Evolutionary conservation across 2,888 invertebrate genomes (phyloP).

Genomic region (Plebejus melissa): DNA sequence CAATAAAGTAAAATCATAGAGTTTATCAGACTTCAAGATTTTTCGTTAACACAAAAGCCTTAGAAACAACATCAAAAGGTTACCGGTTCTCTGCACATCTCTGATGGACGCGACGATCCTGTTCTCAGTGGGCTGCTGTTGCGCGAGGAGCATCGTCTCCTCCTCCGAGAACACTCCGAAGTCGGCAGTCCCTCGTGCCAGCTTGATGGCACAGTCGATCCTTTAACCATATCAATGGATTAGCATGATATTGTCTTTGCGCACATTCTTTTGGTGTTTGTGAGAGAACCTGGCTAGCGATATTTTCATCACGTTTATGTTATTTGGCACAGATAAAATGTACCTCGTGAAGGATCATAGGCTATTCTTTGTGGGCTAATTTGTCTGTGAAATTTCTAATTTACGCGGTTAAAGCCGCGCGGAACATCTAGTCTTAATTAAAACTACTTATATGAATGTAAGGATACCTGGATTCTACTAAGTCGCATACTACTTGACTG

Average conservation of each 20-base stretch:
- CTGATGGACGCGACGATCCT: conserved; percentile 71
- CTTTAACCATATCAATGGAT: conserved; percentile 48
- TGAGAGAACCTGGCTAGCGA: no score
- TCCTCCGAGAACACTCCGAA: conserved; percentile 81
- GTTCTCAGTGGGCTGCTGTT: conserved; percentile 58
- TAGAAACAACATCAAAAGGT: neutral
- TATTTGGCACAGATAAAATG: no score
- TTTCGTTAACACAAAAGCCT: neutral
- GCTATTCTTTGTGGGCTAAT: no score
- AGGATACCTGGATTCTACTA: conserved; percentile 59
- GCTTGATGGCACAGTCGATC: conserved; percentile 79
- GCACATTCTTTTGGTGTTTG: neutral
- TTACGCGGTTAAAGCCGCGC: no score
- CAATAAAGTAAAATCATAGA: no score
- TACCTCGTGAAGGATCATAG: no score
- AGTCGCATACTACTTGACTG: conserved; percentile 59
- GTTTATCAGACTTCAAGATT: neutral
- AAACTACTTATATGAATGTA: no score
- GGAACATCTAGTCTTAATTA: no score
- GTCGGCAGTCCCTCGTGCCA: conserved; percentile 74
- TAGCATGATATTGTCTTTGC: neutral
- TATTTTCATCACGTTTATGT: no score
- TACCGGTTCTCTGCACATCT: conserved; percentile 58
- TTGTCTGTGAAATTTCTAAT: no score
- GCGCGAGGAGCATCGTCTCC: conserved; percentile 76